A percentile compares a stretch with the other conserved stretches of the same genome.
Evolutionary conservation across 37 sponge, comb jelly and placozoan genomes (phyloP).

Genomic region (Crambe crambe): DNA sequence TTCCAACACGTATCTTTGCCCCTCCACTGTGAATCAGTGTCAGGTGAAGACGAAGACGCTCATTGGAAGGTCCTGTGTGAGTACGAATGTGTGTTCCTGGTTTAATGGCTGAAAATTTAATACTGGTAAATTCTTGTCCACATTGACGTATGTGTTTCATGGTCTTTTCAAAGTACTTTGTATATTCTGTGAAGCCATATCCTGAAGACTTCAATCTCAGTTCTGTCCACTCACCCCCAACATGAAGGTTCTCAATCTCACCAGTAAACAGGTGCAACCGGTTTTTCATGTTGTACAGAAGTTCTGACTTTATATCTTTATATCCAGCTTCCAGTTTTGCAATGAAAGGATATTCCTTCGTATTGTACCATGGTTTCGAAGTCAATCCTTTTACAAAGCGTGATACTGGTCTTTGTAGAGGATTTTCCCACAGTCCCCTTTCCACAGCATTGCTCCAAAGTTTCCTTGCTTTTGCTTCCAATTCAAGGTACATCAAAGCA

Average conservation of each 20-base stretch:
- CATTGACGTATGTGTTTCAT: constrained; percentile 49
- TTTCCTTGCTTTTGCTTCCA: constrained; percentile 43
- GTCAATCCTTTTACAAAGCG: constrained; percentile 79
- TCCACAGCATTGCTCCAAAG: constrained; percentile 83
- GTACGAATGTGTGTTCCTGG: constrained; percentile 88
- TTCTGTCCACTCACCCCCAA: constrained; percentile 92
- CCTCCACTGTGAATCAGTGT: constrained; percentile 80
- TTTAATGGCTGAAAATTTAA: constrained; percentile 89
- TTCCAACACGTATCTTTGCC: constrained; percentile 78
- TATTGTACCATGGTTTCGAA: constrained; percentile 85
- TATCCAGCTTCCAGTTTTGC: constrained; percentile 67
- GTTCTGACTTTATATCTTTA: constrained; percentile 62
- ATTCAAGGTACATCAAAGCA: constrained; percentile 56
- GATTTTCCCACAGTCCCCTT: constrained; percentile 81
- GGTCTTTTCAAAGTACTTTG: constrained; percentile 70
- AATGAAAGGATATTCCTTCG: constrained; percentile 74
- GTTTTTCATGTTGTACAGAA: constrained; percentile 54
- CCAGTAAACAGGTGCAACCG: constrained; percentile 69
- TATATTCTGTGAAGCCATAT: constrained; percentile 67
- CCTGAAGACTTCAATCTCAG: constrained; percentile 82
- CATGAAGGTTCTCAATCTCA: constrained; percentile 85
- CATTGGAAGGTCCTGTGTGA: constrained; percentile 93
- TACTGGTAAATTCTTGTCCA: constrained; percentile 79
- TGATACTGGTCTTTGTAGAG: constrained; percentile 88
- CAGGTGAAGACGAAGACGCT: constrained; percentile 82